Evolutionary conservation across 2,888 invertebrate genomes (phyloP).

Genomic region (Aphidius colemani): DNA sequence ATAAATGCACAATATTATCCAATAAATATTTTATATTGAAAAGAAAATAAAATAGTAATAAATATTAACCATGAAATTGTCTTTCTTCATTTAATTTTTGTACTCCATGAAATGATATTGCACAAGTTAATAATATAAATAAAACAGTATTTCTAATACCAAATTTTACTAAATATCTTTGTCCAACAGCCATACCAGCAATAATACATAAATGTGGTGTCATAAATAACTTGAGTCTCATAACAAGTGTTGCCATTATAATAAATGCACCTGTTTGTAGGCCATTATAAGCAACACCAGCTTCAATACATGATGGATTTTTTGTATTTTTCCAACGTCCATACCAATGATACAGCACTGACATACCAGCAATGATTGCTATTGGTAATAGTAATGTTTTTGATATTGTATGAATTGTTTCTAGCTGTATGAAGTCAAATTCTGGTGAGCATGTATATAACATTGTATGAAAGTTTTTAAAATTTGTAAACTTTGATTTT

Average conservation of each 20-base stretch:
- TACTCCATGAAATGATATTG: constrained; percentile 64
- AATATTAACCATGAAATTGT: constrained; percentile 55
- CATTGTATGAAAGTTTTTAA: constrained; percentile 75
- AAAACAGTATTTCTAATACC: constrained; percentile 59
- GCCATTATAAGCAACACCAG: constrained; percentile 71
- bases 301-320: constrained; percentile 62
- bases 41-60: background rate
- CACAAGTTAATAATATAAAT: constrained; percentile 59
- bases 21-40: background rate
- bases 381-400: constrained; percentile 67
- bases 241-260: constrained; percentile 75
- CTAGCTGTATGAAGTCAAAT: constrained; percentile 72
- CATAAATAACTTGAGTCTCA: constrained; percentile 79
- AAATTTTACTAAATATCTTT: constrained; percentile 63
- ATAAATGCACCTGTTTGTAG: constrained; percentile 74
- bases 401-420: constrained; percentile 62
- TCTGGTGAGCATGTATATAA: constrained; percentile 79
- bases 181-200: constrained; percentile 69
- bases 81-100: constrained; percentile 63
- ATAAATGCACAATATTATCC: too few species aligned
- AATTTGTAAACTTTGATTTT: constrained; percentile 71
- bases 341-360: constrained; percentile 59
- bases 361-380: constrained; percentile 60
- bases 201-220: constrained; percentile 79
- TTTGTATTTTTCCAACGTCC: constrained; percentile 42